phyloP scores from a whole-genome alignment of 1,140 invertebrate genomes.

The Armadillidium nasatum region DNA sequence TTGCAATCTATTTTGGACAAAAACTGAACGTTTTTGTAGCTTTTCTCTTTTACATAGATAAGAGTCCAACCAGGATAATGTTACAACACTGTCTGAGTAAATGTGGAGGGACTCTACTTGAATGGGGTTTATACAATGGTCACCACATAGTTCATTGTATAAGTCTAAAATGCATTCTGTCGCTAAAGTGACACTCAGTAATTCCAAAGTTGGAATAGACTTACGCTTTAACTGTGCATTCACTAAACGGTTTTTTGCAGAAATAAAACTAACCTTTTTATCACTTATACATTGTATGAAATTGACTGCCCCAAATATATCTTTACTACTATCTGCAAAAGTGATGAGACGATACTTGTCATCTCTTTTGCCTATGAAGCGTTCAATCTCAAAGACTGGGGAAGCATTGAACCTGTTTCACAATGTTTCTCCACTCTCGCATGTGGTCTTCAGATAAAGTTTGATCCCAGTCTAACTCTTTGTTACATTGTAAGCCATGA shows the following conservation, averaged over 20 bases:
- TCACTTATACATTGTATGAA: background rate
- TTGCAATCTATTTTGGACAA: background rate
- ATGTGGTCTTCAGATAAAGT: background rate
- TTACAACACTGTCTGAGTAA: constrained; percentile 16
- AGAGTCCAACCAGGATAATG: background rate
- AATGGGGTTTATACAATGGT: background rate
- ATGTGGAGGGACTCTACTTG: background rate
- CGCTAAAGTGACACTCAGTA: background rate
- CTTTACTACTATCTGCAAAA: background rate
- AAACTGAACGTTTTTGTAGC: background rate
- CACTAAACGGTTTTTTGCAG: background rate
- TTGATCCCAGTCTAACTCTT: background rate
- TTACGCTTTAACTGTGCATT: no score
- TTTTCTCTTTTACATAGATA: background rate
- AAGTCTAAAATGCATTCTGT: background rate
- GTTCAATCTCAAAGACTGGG: background rate
- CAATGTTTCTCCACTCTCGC: constrained; percentile 10
- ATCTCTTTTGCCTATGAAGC: background rate
- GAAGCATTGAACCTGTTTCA: constrained; percentile 6
- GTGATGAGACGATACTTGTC: background rate
- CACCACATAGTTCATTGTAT: background rate
- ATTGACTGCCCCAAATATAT: background rate
- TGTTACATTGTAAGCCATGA: constrained; percentile 1
- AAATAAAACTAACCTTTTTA: background rate
- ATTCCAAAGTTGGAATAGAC: constrained; percentile 7